A percentile compares a stretch with the other conserved stretches of the same genome.
Evolutionary conservation across 2,113 vertebrate genomes (phyloP).

Genomic region (Phalacrocorax pelagicus): DNA sequence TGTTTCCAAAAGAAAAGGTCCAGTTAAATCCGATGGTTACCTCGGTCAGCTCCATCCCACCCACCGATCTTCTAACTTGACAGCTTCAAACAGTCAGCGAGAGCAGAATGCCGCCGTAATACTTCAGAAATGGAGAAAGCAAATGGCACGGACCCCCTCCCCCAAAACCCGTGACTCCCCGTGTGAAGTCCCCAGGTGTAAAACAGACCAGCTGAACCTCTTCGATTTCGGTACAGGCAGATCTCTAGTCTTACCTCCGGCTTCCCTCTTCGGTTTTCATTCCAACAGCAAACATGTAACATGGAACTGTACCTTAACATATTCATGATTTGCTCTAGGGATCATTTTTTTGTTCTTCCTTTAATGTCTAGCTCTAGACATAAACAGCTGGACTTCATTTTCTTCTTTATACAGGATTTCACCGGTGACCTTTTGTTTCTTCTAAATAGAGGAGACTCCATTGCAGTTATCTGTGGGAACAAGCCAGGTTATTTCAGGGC

Average conservation of each 20-base stretch:
- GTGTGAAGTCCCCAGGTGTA: neutral
- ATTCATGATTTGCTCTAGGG: neutral
- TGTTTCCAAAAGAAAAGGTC: neutral
- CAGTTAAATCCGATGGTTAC: neutral
- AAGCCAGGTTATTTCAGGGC: neutral
- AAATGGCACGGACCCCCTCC: no score
- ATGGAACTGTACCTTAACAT: neutral
- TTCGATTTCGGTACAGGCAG: neutral
- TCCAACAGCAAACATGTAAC: neutral
- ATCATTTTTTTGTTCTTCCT: neutral
- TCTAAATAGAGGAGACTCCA: neutral
- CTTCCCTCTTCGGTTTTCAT: neutral
- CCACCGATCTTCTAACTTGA: accelerated
- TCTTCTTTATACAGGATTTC: neutral
- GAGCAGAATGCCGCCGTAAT: neutral
- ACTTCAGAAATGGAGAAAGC: neutral
- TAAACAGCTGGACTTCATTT: neutral
- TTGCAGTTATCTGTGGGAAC: accelerated
- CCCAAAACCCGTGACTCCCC: neutral
- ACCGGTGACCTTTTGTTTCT: neutral
- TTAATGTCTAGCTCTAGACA: neutral
- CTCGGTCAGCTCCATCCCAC: neutral
- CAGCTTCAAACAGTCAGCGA: neutral
- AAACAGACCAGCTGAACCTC: neutral
- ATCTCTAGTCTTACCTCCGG: neutral